phyloP scores from a whole-genome alignment of 2,113 vertebrate genomes.

The Ctenodactylus gundi region DNA sequence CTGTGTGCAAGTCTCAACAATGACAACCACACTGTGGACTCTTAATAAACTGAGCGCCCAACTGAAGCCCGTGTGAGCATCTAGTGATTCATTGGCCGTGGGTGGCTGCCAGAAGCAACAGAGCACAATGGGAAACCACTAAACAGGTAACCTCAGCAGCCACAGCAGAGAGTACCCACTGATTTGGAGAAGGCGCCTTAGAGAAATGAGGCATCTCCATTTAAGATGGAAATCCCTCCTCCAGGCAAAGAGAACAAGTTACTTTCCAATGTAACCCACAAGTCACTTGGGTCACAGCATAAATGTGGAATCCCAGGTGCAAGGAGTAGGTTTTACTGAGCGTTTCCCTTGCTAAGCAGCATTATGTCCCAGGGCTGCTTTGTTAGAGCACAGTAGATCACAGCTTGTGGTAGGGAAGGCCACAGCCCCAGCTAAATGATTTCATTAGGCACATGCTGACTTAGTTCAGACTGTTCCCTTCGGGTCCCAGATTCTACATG shows the following conservation, averaged over 20 bases:
- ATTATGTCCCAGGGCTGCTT: slow-evolving; percentile 43
- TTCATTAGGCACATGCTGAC: slow-evolving; percentile 63
- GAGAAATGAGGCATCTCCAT: background rate
- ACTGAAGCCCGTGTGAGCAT: slow-evolving; percentile 38
- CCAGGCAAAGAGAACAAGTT: background rate
- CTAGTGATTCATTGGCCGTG: background rate
- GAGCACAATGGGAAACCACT: background rate
- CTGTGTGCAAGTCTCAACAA: background rate
- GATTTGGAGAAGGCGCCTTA: background rate
- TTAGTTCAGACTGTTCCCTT: slow-evolving; percentile 68
- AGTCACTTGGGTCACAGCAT: slow-evolving; percentile 16
- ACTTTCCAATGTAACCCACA: background rate
- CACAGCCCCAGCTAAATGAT: slow-evolving; percentile 34
- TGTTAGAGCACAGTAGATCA: slow-evolving; percentile 60
- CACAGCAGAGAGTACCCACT: background rate
- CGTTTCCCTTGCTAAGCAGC: slow-evolving; percentile 6
- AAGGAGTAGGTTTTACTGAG: slow-evolving; percentile 33
- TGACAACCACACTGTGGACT: background rate
- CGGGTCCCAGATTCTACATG: slow-evolving; percentile 42
- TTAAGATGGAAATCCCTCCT: background rate
- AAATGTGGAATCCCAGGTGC: background rate
- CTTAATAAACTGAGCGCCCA: slow-evolving; percentile 45
- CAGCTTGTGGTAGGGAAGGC: slow-evolving; percentile 59
- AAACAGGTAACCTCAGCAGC: background rate
- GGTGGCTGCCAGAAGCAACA: background rate